phyloP scores from a whole-genome alignment of 2,113 vertebrate genomes.

The Scomber scombrus region DNA sequence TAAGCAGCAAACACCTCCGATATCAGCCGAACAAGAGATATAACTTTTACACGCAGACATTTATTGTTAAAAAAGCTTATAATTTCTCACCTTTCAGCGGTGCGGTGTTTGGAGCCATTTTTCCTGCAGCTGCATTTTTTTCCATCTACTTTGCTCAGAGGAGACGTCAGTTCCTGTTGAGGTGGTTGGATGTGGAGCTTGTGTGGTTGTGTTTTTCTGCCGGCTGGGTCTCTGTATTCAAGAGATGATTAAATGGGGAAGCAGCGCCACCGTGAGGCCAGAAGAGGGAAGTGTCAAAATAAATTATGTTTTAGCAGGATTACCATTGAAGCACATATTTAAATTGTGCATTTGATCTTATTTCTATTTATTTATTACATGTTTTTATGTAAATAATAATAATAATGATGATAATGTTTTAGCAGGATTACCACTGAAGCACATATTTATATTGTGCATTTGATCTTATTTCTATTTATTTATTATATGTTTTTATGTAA shows the following conservation, averaged over 20 bases:
- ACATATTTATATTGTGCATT: too few relatives aligned
- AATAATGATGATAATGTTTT: too few relatives aligned
- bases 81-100: slow-evolving; percentile 79
- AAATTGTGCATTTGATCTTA: too few relatives aligned
- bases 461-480: too few relatives aligned
- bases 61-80: slow-evolving; percentile 10
- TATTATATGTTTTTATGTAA: too few relatives aligned
- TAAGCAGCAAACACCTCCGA: not conserved
- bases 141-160: slow-evolving; percentile 77
- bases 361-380: too few relatives aligned
- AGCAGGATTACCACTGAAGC: too few relatives aligned
- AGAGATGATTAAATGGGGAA: fast-evolving
- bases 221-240: not conserved
- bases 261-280: slow-evolving; percentile 61
- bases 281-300: not conserved
- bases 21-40: not conserved
- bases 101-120: slow-evolving; percentile 82
- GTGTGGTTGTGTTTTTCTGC: slow-evolving; percentile 24
- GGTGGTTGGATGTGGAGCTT: slow-evolving; percentile 45
- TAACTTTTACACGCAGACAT: slow-evolving; percentile 49
- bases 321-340: too few relatives aligned
- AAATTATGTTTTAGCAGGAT: too few relatives aligned
- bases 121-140: slow-evolving; percentile 83
- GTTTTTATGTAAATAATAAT: too few relatives aligned
- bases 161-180: slow-evolving; percentile 87